These are phyloP conservation scores for Baccha elongata DNA, from an alignment of 2,888 invertebrate species.

Conservation along the genomic window DNA sequence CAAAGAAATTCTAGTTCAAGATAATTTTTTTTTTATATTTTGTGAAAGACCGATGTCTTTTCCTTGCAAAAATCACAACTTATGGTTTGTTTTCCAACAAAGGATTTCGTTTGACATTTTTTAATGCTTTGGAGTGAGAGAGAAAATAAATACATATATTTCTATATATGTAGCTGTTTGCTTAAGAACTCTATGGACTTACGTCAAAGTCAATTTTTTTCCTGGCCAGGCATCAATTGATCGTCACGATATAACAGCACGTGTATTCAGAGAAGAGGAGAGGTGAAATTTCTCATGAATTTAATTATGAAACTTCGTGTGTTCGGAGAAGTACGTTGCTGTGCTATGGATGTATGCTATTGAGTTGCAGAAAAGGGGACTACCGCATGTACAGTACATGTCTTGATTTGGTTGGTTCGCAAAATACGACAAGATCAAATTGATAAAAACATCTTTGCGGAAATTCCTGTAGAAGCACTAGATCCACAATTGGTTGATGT, in stretches of 20 bases:
- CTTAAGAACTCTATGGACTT: background rate
- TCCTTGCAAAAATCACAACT: no score
- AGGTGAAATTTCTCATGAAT: conserved; percentile 65
- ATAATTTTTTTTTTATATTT: no score
- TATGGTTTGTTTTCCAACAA: no score
- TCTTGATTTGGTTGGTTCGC: conserved; percentile 27
- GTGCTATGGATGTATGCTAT: conserved; percentile 72
- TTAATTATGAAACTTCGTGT: conserved; percentile 61
- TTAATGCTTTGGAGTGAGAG: no score
- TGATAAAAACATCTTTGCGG: conserved; percentile 63
- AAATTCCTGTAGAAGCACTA: conserved; percentile 75
- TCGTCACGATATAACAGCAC: conserved; percentile 58
- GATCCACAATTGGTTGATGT: conserved; percentile 76
- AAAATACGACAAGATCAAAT: conserved; percentile 69
- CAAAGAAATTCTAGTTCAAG: no score
- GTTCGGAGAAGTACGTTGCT: conserved; percentile 72
- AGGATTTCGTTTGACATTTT: no score
- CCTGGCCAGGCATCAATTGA: conserved; percentile 29
- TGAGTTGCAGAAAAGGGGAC: background rate
- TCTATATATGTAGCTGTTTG: no score
- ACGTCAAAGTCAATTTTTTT: conserved; percentile 3
- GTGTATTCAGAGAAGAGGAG: conserved; percentile 63
- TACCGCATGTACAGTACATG: background rate
- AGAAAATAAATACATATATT: no score
- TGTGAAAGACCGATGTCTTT: no score